Evolutionary conservation across 2,797 vertebrate genomes (phyloP).

Genomic region (Columba guinea): DNA sequence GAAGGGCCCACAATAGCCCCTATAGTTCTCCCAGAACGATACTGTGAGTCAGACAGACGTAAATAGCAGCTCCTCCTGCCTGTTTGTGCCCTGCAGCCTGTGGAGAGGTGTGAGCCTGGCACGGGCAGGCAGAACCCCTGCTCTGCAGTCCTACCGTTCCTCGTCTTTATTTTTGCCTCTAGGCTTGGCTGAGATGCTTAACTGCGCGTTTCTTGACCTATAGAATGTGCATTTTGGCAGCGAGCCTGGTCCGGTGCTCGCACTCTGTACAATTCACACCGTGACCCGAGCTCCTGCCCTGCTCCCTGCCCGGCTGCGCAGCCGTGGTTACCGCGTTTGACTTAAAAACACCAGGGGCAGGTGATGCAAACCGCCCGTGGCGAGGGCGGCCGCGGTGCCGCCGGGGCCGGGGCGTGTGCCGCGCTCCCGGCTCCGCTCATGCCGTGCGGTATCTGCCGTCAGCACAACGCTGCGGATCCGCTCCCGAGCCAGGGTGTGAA

Average conservation of each 20-base stretch:
- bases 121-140: neutral
- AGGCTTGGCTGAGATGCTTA: neutral
- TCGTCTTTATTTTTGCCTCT: accelerated
- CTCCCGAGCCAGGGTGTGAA: accelerated
- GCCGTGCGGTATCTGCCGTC: accelerated
- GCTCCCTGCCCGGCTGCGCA: neutral
- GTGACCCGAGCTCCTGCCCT: neutral
- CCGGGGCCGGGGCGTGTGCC: neutral
- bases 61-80: neutral
- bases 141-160: neutral
- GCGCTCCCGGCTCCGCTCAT: accelerated
- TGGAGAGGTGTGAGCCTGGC: neutral
- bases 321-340: accelerated
- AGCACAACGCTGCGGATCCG: accelerated
- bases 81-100: neutral
- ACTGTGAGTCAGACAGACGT: conserved; percentile 39
- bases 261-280: accelerated
- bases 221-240: neutral
- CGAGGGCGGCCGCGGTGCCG: neutral
- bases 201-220: neutral
- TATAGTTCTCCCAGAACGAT: conserved; percentile 4
- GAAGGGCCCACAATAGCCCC: conserved; percentile 36
- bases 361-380: neutral
- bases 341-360: neutral
- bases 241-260: accelerated